Evolutionary conservation across 2,113 vertebrate genomes (phyloP).

Genomic region (Pituophis catenifer): DNA sequence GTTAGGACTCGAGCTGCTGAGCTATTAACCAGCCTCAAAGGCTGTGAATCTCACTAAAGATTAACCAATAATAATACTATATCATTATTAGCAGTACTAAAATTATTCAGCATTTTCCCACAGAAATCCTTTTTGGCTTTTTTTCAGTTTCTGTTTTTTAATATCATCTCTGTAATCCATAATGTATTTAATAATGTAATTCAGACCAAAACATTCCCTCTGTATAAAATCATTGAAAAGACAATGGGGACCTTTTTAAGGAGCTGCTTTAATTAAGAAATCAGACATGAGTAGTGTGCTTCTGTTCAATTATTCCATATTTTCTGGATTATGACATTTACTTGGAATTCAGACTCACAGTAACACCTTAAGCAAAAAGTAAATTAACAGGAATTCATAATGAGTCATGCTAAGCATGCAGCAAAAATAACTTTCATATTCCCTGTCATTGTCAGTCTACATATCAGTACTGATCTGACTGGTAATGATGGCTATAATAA

Average conservation of each 20-base stretch:
- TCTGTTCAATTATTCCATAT: conserved; percentile 37
- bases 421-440: conserved; percentile 3
- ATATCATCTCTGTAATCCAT: conserved; percentile 39
- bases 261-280: conserved; percentile 53
- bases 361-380: conserved; percentile 24
- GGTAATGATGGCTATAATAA: neutral
- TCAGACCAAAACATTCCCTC: conserved; percentile 30
- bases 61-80: no score
- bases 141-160: conserved; percentile 36
- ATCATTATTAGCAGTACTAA: neutral
- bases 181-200: conserved; percentile 46
- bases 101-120: conserved; percentile 2
- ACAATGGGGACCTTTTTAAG: conserved; percentile 19
- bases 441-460: neutral
- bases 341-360: conserved; percentile 12
- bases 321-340: conserved; percentile 22
- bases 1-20: no score
- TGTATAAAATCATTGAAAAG: conserved; percentile 50
- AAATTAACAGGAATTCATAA: neutral
- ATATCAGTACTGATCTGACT: neutral
- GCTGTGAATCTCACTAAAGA: no score
- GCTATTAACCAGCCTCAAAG: no score
- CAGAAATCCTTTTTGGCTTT: neutral
- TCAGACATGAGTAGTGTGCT: conserved; percentile 16
- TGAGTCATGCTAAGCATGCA: neutral